These are phyloP conservation scores for Gadus chalcogrammus DNA, from an alignment of 2,113 vertebrate species.

Conservation along the genomic window DNA sequence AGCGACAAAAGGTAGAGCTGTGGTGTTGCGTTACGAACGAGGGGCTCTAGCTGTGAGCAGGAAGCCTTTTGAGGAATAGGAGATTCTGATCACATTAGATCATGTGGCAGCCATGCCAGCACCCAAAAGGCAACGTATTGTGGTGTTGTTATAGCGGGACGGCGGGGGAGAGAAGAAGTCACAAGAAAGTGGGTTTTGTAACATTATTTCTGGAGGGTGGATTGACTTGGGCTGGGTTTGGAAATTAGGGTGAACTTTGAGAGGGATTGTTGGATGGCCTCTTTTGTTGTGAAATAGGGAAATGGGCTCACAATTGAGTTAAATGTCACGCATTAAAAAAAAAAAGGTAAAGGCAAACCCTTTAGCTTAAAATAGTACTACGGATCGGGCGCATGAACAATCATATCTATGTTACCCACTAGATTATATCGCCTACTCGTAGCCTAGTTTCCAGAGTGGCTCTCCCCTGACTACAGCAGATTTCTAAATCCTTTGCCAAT, in stretches of 20 bases:
- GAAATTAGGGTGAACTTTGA: constrained; percentile 9
- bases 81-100: constrained; percentile 13
- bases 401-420: neutral
- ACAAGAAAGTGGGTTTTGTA: no score
- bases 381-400: neutral
- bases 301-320: constrained; percentile 19
- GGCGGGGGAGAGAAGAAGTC: no score
- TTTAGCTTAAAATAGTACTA: constrained; percentile 11
- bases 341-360: constrained; percentile 28
- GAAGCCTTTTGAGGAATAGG: constrained; percentile 11
- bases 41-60: neutral
- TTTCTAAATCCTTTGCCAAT: constrained; percentile 46
- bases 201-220: neutral
- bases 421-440: constrained; percentile 22
- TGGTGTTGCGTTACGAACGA: no score
- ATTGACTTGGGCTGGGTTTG: neutral
- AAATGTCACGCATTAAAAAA: constrained; percentile 4
- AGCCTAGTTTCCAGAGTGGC: constrained; percentile 30
- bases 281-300: neutral
- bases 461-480: constrained; percentile 20
- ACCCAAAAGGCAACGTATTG: neutral
- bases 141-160: no score
- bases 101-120: constrained; percentile 1
- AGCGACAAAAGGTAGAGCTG: no score
- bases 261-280: constrained; percentile 7